Base-by-base conservation (phyloP, 2,797 vertebrate species). In the Schizopygopsis malacanthus region DNA sequence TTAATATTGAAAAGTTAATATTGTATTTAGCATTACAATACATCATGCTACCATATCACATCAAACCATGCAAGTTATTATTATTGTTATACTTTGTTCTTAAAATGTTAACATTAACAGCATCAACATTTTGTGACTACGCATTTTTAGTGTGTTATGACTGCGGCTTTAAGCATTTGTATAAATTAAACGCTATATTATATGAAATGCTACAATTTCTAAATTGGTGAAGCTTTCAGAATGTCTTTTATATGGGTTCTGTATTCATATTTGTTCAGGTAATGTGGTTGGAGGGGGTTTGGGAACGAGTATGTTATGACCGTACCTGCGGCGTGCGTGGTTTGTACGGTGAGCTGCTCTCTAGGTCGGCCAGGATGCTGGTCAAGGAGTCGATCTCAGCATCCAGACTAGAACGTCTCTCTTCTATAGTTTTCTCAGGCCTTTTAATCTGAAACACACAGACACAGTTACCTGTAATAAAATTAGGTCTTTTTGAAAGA, bases 301-400 rank as follows among this genome's bases (percentile, higher is more conserved):
- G 22, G 22, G 22, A 16, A 25, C 7, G 22, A 15, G 16, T 59
- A 81, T 84, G 28, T 13, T 22, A 78, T 70, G 37, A 69, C 2
- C 13, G 16, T 85, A 97, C 96, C 94, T 97, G 98, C 41, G 95
- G 92, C 20, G 91, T 91, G 9, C 98, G 95, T 1, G 97, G 96
- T 91, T 98, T 98, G 90, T 99, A 99, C 0, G 98, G 98, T 0
- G 97, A 98, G 93, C 97, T 99, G 95, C 95, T 98, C 93, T 99
- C 98, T 45, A 99, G 93, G 90, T 99, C 98, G 0, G 96, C 97
- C 90, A 99, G 92, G 92, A 99, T 99, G 87, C 98, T 99, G 88
- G 98, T 99, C 91, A 99, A 92, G 4, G 98, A 99, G 91, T 99
- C 98, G 0, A 99, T 99, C 93, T 99, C 98, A 0, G 97, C 98